These are phyloP conservation scores for Nanger granti DNA, from an alignment of 2,113 vertebrate species.

Conservation along the genomic window DNA sequence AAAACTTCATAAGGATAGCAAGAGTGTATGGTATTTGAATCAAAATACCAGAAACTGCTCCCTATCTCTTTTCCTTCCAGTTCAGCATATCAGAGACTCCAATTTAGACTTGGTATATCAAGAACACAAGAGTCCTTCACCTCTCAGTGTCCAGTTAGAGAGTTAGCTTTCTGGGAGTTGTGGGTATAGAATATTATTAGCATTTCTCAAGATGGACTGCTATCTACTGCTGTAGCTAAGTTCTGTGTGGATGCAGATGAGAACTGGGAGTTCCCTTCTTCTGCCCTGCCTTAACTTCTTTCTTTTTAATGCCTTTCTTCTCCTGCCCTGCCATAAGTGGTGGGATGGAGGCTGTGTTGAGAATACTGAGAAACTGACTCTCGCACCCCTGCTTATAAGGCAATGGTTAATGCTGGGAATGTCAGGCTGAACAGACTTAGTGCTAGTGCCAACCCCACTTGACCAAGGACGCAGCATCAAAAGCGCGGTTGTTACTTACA, in stretches of 20 bases:
- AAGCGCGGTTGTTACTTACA: neutral
- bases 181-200: neutral
- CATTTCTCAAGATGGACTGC: neutral
- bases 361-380: neutral
- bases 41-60: neutral
- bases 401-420: neutral
- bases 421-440: neutral
- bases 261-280: neutral
- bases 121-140: neutral
- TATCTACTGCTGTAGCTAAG: neutral
- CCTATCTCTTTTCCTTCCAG: neutral
- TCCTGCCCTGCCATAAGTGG: neutral
- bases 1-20: neutral
- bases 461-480: neutral
- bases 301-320: neutral
- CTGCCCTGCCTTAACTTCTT: neutral
- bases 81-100: neutral
- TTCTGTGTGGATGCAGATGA: neutral
- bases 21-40: neutral
- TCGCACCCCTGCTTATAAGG: neutral
- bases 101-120: neutral
- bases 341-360: neutral
- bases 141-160: neutral
- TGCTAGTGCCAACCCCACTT: neutral
- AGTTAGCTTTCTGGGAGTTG: neutral